Base-by-base conservation (phyloP, 2,888 invertebrate species). In the Apodemia duryi region DNA sequence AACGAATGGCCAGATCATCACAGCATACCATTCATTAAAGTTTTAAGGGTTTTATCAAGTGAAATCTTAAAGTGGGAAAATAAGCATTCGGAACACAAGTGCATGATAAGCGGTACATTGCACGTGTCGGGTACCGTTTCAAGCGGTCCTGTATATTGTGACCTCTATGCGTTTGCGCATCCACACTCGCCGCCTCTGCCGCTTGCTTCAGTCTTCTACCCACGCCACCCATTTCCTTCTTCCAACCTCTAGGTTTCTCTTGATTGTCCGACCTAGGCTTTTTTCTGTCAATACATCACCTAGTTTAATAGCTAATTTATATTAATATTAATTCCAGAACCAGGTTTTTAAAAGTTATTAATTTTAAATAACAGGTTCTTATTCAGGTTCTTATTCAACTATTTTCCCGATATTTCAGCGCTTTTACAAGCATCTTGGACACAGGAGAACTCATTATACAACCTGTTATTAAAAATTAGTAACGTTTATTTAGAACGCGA, bases 241-340 rank as follows among this genome's bases (percentile, higher is more conserved):
- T 89, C 88, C 88, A 86, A 6, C 77, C 79, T 6, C 69, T 68
- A 67, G 72, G 73, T 64, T 72, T 73, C 49, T 83, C 80, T 66
- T 79, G 83, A 35, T 80, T 79, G 32, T 87, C 86, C 67, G 77
- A 70, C 75, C 83, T 87, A 81, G 88, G 84, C 80, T 89, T 91
- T 86, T 87, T 86, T 90, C 91, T 91, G 91, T 81, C 74, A 76
- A 83, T 82, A 75, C 73, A 80, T 74, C 77, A n/a, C 60, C 32
- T 62, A 63, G 38, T 63, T 41, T 46, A 46, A 28, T 63, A 28
- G 38, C 46, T 54, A 6, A 11, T 54, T 11, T 54, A 29, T 54
- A 28, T 11, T 29, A 54, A 11, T 46, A 5, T 46, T 46, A 46
- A 46, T 11, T 38, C 43, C 43, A 46, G 3, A 46, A 46, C 13